phyloP scores from a whole-genome alignment of 2,888 invertebrate species.

The Dastarcus helophoroides region DNA sequence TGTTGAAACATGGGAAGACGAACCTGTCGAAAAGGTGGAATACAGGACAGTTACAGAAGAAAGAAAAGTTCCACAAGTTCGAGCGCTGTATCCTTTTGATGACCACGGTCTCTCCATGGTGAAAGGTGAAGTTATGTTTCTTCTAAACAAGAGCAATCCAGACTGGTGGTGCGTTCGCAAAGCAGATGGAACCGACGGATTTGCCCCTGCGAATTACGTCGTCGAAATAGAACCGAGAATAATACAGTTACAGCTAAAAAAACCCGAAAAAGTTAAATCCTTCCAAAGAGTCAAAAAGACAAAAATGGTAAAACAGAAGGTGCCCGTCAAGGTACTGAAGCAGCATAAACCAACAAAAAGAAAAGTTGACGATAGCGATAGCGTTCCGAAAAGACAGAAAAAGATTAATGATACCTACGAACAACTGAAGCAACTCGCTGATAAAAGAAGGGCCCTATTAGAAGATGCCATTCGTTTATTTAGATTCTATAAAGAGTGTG shows the following conservation, averaged over 20 bases:
- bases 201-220: conserved; percentile 96
- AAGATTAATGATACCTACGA: conserved; percentile 73
- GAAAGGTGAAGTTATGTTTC: conserved; percentile 83
- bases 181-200: conserved; percentile 84
- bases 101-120: conserved; percentile 87
- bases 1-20: conserved; percentile 88
- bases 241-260: conserved; percentile 71
- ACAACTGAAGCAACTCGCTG: conserved; percentile 68
- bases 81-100: conserved; percentile 77
- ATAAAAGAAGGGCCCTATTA: conserved; percentile 68
- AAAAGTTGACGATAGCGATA: conserved; percentile 50
- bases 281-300: conserved; percentile 84
- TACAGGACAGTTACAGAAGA: conserved; percentile 81
- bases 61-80: conserved; percentile 75
- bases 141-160: conserved; percentile 88
- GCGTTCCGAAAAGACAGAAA: conserved; percentile 68
- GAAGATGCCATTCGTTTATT: conserved; percentile 88
- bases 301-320: conserved; percentile 74
- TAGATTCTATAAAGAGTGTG: conserved; percentile 92
- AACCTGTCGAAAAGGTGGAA: conserved; percentile 73
- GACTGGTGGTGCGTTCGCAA: conserved; percentile 99
- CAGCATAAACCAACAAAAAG: conserved; percentile 34
- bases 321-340: conserved; percentile 53
- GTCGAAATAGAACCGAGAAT: conserved; percentile 82
- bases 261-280: conserved; percentile 72